These are phyloP conservation scores for Lepus americanus DNA, from an alignment of 2,113 vertebrate genomes.

Conservation along the genomic window DNA sequence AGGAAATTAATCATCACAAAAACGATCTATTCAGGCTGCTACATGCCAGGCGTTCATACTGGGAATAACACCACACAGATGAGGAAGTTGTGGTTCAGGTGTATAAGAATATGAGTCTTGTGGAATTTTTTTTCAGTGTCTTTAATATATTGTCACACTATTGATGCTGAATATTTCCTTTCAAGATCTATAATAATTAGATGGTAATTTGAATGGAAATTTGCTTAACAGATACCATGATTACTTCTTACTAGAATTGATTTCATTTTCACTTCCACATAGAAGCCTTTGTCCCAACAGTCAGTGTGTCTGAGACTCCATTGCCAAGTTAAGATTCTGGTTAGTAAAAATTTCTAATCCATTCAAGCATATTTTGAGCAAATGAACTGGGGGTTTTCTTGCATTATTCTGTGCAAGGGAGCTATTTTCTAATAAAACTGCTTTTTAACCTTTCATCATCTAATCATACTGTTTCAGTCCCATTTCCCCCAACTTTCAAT, in stretches of 20 bases:
- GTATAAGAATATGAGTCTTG: neutral
- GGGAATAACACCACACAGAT: neutral
- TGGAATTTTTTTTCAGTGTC: neutral
- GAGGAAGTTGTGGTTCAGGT: neutral
- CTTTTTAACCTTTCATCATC: neutral
- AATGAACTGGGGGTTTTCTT: neutral
- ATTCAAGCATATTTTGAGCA: neutral
- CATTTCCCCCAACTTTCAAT: neutral
- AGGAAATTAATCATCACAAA: neutral
- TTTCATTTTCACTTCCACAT: neutral
- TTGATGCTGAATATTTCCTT: neutral
- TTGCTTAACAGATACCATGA: neutral
- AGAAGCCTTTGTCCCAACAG: neutral
- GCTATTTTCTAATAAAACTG: neutral
- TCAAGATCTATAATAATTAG: neutral
- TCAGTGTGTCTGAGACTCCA: neutral
- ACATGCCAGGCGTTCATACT: neutral
- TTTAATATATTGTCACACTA: neutral
- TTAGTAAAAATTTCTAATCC: neutral
- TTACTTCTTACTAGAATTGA: neutral
- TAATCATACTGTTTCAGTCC: neutral
- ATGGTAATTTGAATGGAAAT: neutral
- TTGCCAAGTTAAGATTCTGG: neutral
- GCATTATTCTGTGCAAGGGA: neutral
- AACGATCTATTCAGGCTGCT: neutral